Conservation (phyloP, 2,888 invertebrate genomes). For the Anarsia innoxiella region DNA sequence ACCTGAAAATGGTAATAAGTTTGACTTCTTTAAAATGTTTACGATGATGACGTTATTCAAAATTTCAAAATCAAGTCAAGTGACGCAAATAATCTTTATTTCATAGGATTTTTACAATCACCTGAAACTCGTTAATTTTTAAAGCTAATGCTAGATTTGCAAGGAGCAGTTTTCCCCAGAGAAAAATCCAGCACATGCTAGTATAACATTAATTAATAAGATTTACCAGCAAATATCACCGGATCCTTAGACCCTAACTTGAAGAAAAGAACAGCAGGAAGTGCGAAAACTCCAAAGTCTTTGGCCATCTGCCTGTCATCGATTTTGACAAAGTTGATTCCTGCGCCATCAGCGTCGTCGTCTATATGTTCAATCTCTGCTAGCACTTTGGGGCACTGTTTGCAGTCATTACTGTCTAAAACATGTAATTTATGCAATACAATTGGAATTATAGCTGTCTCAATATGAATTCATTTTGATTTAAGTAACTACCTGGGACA, state of each 20-base stretch:
- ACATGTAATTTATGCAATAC: conserved; percentile 70
- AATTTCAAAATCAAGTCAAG: no score
- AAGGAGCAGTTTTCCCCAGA: no score
- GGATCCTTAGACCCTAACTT: conserved; percentile 91
- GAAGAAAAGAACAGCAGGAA: conserved; percentile 93
- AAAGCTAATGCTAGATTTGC: no score
- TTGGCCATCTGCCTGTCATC: conserved; percentile 92
- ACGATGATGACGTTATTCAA: no score
- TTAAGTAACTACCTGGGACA: no score
- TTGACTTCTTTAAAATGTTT: no score
- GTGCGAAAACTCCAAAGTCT: conserved; percentile 90
- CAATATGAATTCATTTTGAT: not conserved
- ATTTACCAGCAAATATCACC: conserved; percentile 89
- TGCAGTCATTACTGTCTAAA: conserved; percentile 95
- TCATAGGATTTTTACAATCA: no score
- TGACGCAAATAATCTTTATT: no score
- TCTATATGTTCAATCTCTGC: conserved; percentile 94
- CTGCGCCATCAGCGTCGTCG: conserved; percentile 92
- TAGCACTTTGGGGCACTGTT: conserved; percentile 92
- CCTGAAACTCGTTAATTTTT: no score
- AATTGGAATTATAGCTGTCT: conserved; percentile 35
- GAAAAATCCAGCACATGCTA: not conserved
- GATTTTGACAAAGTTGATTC: conserved; percentile 94
- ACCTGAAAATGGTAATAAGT: no score
- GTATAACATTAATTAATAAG: not conserved